Evolutionary conservation across 2,888 invertebrate species (phyloP).

Genomic region (Drosophila algonquin): DNA sequence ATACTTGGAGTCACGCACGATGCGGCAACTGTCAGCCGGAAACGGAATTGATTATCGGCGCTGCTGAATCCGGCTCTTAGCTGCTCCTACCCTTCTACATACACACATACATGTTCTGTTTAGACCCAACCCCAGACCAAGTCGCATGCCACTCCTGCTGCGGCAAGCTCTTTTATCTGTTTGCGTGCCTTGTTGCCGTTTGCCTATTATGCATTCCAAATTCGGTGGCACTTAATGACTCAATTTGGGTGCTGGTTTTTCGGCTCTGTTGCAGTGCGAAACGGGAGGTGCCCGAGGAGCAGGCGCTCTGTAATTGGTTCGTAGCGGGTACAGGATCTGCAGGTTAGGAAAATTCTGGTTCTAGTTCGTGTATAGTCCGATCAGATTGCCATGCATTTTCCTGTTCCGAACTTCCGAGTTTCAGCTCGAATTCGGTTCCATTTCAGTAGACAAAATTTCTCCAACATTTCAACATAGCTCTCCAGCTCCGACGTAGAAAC

Average conservation of each 20-base stretch:
- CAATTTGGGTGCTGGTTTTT: conserved; percentile 47
- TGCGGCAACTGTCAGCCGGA: conserved; percentile 58
- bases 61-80: conserved; percentile 41
- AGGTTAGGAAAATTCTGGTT: not conserved
- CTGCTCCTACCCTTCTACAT: not conserved
- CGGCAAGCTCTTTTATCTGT: conserved; percentile 62
- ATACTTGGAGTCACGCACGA: conserved; percentile 70
- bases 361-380: not conserved
- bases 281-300: conserved; percentile 1
- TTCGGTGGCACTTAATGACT: conserved; percentile 63
- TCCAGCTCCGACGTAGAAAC: not conserved
- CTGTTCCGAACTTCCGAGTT: no score
- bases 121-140: not conserved
- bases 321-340: not conserved
- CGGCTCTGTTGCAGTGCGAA: not conserved
- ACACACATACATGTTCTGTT: no score
- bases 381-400: not conserved
- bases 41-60: conserved; percentile 76
- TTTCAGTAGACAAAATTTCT: conserved; percentile 19
- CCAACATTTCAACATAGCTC: conserved; percentile 27
- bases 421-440: not conserved
- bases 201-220: conserved; percentile 57
- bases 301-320: not conserved
- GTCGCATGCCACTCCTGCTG: not conserved
- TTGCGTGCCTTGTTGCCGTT: conserved; percentile 66